Conservation (phyloP, 2,113 vertebrate genomes). For the Holacanthus passer region DNA sequence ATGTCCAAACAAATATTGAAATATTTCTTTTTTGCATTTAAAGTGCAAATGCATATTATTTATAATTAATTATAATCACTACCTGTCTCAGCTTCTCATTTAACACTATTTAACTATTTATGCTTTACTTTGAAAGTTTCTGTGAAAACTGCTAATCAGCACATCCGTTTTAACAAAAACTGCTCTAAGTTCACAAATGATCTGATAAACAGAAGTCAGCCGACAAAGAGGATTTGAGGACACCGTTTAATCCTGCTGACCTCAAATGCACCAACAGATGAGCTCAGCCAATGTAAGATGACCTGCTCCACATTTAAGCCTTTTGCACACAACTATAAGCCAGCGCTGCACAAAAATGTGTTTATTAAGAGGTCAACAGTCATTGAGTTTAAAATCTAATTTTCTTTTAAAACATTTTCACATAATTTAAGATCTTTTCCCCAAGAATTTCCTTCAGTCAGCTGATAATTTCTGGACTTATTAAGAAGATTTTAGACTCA, state of each 20-base stretch:
- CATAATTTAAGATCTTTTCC: neutral
- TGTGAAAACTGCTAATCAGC: too few relatives aligned
- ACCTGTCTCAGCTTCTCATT: neutral
- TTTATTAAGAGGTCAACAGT: neutral
- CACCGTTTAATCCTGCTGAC: constrained; percentile 70
- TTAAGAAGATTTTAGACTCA: neutral
- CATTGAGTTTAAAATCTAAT: neutral
- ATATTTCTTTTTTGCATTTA: neutral
- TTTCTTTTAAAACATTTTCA: neutral
- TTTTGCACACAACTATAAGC: constrained; percentile 20
- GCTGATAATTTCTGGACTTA: neutral
- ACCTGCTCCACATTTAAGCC: constrained; percentile 53
- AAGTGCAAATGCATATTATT: neutral
- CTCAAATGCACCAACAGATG: constrained; percentile 66
- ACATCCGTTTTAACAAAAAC: neutral
- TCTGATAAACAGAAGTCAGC: constrained; percentile 54
- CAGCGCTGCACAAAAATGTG: neutral
- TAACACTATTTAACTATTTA: neutral
- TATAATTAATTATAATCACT: neutral
- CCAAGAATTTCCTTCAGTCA: neutral
- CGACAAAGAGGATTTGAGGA: constrained; percentile 68
- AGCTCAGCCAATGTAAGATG: constrained; percentile 34
- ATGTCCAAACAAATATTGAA: neutral
- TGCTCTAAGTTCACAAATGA: constrained; percentile 29
- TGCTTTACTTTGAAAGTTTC: too few relatives aligned